Conservation (phyloP, 2,113 vertebrate genomes). For the Oceanites oceanicus region DNA sequence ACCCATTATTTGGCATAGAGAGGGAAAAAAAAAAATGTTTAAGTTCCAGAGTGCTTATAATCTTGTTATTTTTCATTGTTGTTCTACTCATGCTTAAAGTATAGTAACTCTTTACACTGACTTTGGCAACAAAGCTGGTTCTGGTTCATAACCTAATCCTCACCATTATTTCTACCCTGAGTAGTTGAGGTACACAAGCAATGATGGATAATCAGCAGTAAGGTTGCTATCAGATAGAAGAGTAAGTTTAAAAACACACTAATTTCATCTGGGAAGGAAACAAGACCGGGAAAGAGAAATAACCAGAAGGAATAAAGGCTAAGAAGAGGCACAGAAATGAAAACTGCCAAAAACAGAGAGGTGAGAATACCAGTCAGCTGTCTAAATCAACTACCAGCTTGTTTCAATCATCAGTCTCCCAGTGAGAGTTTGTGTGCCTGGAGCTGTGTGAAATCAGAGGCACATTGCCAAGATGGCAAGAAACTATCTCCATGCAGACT, state of each 20-base stretch:
- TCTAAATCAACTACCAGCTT: constrained; percentile 17
- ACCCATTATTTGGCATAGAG: not conserved
- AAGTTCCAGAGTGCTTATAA: not conserved
- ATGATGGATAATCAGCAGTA: not conserved
- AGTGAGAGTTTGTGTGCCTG: not conserved
- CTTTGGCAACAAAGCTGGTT: not conserved
- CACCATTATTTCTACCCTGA: not conserved
- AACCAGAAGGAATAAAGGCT: not conserved
- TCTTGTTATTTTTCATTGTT: not conserved
- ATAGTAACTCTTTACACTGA: not conserved
- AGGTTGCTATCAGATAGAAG: not conserved
- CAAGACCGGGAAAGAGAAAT: not conserved
- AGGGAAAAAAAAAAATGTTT: not conserved
- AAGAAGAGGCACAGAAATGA: not conserved
- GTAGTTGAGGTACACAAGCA: not conserved
- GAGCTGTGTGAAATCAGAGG: constrained; percentile 12
- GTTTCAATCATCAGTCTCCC: not conserved
- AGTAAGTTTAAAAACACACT: not conserved
- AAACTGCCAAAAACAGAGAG: not conserved
- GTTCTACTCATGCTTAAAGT: not conserved
- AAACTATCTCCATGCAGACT: not conserved
- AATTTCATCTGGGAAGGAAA: not conserved
- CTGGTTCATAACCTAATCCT: not conserved
- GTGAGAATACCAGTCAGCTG: not conserved
- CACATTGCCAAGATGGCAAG: not conserved